Evolutionary conservation across 2,888 invertebrate species (phyloP).

Genomic region (Athalia cordata): DNA sequence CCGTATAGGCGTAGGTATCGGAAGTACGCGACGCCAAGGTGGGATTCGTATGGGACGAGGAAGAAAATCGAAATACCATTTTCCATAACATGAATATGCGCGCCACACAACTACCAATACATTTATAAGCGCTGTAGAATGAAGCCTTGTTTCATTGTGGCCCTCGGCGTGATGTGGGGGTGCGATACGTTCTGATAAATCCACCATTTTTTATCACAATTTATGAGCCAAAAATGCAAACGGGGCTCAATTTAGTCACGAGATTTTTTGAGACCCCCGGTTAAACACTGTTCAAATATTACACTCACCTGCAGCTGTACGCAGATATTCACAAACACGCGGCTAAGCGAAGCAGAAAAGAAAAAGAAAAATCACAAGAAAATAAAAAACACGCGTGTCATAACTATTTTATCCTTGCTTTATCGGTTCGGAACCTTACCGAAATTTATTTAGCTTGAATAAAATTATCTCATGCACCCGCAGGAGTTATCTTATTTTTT

Average conservation of each 20-base stretch:
- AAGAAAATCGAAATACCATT: conserved; percentile 28
- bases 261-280: conserved; percentile 21
- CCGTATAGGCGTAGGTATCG: conserved; percentile 6
- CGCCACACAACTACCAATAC: background rate
- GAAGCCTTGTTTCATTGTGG: conserved; percentile 31
- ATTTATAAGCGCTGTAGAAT: no score
- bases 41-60: background rate
- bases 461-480: no score
- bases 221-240: conserved; percentile 43
- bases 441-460: no score
- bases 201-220: conserved; percentile 38
- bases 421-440: no score
- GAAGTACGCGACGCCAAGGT: conserved; percentile 8
- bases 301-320: background rate
- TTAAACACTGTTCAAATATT: conserved; percentile 37
- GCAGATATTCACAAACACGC: no score
- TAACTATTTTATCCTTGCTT: no score
- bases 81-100: conserved; percentile 45
- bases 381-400: no score
- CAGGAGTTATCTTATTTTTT: no score
- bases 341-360: no score
- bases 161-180: conserved; percentile 23
- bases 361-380: no score
- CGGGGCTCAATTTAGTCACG: conserved; percentile 25
- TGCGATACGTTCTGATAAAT: conserved; percentile 40